phyloP scores from a whole-genome alignment of 2,113 vertebrate species.

The human region DNA sequence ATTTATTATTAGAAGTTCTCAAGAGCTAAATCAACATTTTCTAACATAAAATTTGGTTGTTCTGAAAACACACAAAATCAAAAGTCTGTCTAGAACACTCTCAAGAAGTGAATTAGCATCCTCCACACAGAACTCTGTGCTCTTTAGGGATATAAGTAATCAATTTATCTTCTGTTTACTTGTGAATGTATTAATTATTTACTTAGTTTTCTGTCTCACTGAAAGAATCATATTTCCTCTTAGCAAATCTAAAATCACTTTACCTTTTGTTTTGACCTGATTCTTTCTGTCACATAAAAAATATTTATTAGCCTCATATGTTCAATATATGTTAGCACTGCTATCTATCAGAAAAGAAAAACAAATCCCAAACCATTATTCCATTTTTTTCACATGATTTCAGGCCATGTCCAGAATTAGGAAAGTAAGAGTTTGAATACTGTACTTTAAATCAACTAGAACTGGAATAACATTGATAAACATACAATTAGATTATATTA shows the following conservation, averaged over 20 bases:
- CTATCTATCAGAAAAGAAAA: background rate
- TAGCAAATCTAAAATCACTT: background rate
- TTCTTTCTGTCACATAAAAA: background rate
- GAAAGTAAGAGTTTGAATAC: background rate
- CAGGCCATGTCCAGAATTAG: background rate
- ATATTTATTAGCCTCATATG: background rate
- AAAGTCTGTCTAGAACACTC: background rate
- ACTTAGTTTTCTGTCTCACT: background rate
- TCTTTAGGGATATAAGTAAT: background rate
- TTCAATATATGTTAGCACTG: background rate
- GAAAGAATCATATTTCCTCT: background rate
- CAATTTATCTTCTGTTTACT: background rate
- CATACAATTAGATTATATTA: background rate
- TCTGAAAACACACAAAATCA: background rate
- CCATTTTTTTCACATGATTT: background rate
- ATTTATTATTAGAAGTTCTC: background rate
- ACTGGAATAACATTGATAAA: background rate
- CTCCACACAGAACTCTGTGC: background rate
- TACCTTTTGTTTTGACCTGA: background rate
- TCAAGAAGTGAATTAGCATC: background rate
- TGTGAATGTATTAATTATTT: background rate
- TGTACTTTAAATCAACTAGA: background rate
- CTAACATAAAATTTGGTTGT: background rate
- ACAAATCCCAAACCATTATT: background rate
- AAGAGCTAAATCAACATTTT: background rate